Percentiles rank a stretch among this genome's conserved stretches.
Evolutionary conservation across 1,140 invertebrate genomes (phyloP).

Genomic region (Musca domestica): DNA sequence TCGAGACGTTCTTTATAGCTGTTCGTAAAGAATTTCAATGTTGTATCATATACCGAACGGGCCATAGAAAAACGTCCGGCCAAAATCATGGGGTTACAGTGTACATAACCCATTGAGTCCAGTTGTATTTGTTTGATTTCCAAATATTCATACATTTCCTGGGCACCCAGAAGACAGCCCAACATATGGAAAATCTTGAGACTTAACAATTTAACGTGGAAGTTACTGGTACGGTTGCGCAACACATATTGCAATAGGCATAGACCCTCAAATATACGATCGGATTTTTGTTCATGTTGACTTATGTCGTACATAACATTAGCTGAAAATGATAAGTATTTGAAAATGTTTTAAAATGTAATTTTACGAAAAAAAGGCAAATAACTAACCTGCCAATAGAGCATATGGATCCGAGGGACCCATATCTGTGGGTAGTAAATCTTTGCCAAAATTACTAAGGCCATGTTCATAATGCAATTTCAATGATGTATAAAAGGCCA

Average conservation of each 20-base stretch:
- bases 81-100: conserved; percentile 69
- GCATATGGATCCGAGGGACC: conserved; percentile 73
- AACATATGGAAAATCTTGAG: conserved; percentile 71
- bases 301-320: conserved; percentile 73
- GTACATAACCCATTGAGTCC: conserved; percentile 85
- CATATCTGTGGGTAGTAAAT: conserved; percentile 61
- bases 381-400: conserved; percentile 60
- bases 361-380: neutral
- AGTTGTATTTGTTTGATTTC: conserved; percentile 94
- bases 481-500: conserved; percentile 57
- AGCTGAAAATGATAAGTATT: conserved; percentile 41
- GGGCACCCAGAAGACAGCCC: conserved; percentile 69
- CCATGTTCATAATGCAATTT: conserved; percentile 59
- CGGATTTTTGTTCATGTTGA: conserved; percentile 59
- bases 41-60: conserved; percentile 64
- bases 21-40: conserved; percentile 81
- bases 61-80: conserved; percentile 68
- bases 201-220: conserved; percentile 73
- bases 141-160: conserved; percentile 66
- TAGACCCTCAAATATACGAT: conserved; percentile 65
- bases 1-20: conserved; percentile 89
- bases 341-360: neutral
- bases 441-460: conserved; percentile 51
- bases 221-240: conserved; percentile 72
- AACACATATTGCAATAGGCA: conserved; percentile 70